A percentile compares a stretch with the other conserved stretches of the same genome.
Conservation (phyloP, 2,888 invertebrate genomes). For the Apodemia hepburni region DNA sequence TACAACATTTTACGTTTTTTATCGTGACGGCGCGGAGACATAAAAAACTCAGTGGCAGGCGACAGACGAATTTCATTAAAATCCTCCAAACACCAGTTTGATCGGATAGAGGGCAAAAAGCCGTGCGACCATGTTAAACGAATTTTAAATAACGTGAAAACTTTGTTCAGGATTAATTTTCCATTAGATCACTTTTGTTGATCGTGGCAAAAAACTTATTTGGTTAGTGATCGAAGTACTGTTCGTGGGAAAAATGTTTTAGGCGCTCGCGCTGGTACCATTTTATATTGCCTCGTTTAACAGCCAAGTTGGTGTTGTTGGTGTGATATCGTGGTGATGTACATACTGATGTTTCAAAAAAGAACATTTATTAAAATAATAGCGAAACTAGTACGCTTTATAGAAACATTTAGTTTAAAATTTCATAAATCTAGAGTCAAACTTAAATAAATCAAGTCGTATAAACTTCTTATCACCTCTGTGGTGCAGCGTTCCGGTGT, state of each 20-base stretch:
- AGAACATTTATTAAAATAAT: too few species aligned
- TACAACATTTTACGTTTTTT: background rate
- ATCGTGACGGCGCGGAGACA: background rate
- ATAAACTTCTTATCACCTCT: too few species aligned
- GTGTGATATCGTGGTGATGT: too few species aligned
- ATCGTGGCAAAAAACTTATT: background rate
- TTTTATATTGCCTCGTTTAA: background rate
- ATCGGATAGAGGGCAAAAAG: slow-evolving; percentile 21
- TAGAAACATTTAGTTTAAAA: too few species aligned
- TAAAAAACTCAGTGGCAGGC: slow-evolving; percentile 18
- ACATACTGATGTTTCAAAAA: too few species aligned
- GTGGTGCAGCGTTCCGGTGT: too few species aligned
- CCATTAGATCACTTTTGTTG: slow-evolving; percentile 8
- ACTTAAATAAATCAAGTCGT: too few species aligned
- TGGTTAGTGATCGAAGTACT: background rate
- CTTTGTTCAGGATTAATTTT: slow-evolving; percentile 17
- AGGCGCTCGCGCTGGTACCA: background rate
- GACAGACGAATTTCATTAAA: slow-evolving; percentile 29
- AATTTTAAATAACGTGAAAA: slow-evolving; percentile 28
- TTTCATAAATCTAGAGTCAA: too few species aligned
- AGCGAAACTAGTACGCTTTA: too few species aligned
- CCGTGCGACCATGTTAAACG: slow-evolving; percentile 23
- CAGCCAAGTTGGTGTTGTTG: too few species aligned
- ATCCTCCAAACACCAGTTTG: slow-evolving; percentile 21
- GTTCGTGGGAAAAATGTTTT: background rate